phyloP scores from a whole-genome alignment of 2,113 vertebrate species.

The Ceyx cyanopectus region DNA sequence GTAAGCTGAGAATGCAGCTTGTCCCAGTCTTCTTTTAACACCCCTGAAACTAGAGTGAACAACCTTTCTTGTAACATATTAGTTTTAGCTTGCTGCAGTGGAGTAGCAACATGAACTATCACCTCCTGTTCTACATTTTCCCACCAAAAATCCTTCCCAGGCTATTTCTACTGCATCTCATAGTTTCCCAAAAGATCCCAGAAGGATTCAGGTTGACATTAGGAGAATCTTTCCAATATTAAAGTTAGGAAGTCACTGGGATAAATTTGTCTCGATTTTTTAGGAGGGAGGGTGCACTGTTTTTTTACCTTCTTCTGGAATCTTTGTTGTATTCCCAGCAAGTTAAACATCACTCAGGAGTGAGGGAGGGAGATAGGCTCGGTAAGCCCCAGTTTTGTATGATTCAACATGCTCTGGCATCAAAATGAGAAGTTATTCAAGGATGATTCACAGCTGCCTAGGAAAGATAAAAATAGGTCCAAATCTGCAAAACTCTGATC shows the following conservation, averaged over 20 bases:
- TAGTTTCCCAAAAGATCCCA: background rate
- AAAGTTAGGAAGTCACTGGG: background rate
- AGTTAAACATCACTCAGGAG: background rate
- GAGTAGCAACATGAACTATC: background rate
- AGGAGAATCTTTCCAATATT: background rate
- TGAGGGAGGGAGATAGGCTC: background rate
- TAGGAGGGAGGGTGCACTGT: background rate
- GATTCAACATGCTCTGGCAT: background rate
- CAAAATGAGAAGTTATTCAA: slow-evolving; percentile 2
- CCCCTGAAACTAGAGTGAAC: background rate
- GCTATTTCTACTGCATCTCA: background rate
- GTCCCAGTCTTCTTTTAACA: background rate
- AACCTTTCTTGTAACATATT: background rate
- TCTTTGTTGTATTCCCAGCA: background rate
- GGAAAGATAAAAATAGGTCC: background rate
- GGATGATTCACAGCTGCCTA: background rate
- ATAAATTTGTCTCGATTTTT: background rate
- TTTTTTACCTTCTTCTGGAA: background rate
- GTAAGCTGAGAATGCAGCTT: background rate
- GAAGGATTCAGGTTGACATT: background rate
- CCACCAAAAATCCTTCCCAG: background rate
- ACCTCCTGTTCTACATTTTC: background rate
- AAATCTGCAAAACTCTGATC: background rate
- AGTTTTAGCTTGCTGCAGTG: background rate
- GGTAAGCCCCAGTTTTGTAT: background rate